Percentiles rank a stretch among this genome's conserved stretches.
phyloP scores from a whole-genome alignment of 1,140 invertebrate genomes.

The Diuraphis noxia region DNA sequence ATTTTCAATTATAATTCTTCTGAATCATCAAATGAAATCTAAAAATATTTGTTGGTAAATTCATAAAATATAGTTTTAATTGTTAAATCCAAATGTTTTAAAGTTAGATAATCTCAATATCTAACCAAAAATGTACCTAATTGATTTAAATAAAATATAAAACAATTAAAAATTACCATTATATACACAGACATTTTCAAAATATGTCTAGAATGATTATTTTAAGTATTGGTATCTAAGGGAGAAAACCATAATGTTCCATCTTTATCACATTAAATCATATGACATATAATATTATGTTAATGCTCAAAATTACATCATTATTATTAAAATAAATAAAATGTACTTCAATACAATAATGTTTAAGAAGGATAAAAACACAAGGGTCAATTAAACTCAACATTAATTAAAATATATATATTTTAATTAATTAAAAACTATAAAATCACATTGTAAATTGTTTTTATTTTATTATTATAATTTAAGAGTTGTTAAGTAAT shows the following conservation, averaged over 20 bases:
- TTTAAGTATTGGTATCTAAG: background rate
- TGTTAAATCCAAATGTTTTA: background rate
- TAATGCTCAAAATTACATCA: slow-evolving; percentile 22
- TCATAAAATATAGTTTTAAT: background rate
- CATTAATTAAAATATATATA: background rate
- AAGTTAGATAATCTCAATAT: background rate
- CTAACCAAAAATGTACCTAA: background rate
- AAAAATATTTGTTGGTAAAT: background rate
- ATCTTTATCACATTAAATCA: background rate
- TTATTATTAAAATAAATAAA: background rate
- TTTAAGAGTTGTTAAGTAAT: slow-evolving; percentile 28
- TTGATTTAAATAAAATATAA: background rate
- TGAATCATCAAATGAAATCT: background rate
- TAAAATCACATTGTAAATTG: background rate
- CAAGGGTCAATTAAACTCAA: slow-evolving; percentile 37
- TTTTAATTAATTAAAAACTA: background rate
- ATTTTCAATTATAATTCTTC: background rate
- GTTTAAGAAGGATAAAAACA: background rate
- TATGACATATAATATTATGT: background rate
- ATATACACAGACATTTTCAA: background rate
- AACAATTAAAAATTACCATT: background rate
- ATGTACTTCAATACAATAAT: background rate
- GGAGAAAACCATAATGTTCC: background rate
- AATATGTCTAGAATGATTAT: background rate
- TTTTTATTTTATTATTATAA: slow-evolving; percentile 14